A percentile compares a stretch with the other conserved stretches of the same genome.
Conservation (phyloP, 2,797 vertebrate genomes). For the Hylomyscus alleni region DNA sequence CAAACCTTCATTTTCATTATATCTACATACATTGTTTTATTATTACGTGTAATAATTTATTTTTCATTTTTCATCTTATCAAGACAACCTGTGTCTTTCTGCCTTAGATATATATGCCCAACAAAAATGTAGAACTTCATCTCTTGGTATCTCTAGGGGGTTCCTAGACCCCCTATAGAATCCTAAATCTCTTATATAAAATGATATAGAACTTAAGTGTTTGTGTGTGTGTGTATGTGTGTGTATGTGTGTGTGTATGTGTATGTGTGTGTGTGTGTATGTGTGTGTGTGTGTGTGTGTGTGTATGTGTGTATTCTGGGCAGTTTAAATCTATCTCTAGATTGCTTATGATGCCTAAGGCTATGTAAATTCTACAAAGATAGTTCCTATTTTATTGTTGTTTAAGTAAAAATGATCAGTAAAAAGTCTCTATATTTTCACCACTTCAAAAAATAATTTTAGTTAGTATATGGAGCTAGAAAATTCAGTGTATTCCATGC, state of each 20-base stretch:
- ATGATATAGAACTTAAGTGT: not conserved
- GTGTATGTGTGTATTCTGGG: not conserved
- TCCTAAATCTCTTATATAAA: not conserved
- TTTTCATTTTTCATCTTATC: conserved; percentile 51
- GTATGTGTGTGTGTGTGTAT: not conserved
- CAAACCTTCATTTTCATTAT: not conserved
- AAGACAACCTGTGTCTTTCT: not conserved
- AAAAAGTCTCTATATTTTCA: not conserved
- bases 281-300: not conserved
- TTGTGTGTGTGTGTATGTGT: not conserved
- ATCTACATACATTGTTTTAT: not conserved
- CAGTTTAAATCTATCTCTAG: not conserved
- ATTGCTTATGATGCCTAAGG: not conserved
- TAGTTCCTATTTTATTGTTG: not conserved
- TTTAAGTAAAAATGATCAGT: not conserved
- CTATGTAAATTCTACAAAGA: not conserved
- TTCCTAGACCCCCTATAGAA: not conserved
- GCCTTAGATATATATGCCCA: not conserved
- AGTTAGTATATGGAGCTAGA: not conserved
- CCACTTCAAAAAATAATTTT: not conserved
- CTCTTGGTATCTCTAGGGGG: not conserved
- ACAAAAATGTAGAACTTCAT: not conserved
- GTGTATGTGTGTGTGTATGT: not conserved
- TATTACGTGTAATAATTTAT: not conserved
- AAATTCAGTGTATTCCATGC: not conserved